These are phyloP conservation scores for Thamnophis sirtalis DNA, from an alignment of 2,113 vertebrate genomes.

Conservation along the genomic window DNA sequence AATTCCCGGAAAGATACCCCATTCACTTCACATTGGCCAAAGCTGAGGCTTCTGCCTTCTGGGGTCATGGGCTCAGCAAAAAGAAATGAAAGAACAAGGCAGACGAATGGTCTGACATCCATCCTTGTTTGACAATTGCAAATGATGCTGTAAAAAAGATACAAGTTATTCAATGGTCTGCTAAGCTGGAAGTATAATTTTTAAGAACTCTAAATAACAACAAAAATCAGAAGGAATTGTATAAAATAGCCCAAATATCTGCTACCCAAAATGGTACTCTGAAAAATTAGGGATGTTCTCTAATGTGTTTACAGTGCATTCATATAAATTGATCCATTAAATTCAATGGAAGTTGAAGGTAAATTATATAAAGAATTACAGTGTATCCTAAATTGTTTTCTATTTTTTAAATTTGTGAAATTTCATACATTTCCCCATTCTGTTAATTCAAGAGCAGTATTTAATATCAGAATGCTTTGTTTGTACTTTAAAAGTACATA, in stretches of 20 bases:
- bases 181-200: neutral
- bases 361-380: neutral
- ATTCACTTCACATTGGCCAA: slow-evolving; percentile 29
- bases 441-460: neutral
- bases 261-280: neutral
- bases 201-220: neutral
- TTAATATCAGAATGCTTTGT: neutral
- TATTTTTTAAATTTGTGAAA: neutral
- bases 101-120: neutral
- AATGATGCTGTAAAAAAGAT: neutral
- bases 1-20: slow-evolving; percentile 24
- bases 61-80: neutral
- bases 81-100: neutral
- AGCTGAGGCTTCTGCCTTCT: neutral
- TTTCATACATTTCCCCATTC: neutral
- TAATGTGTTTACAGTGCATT: neutral
- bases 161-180: neutral
- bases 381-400: neutral
- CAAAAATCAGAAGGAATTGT: neutral
- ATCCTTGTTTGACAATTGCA: neutral
- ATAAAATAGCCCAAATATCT: neutral
- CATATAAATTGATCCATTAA: neutral
- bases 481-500: neutral
- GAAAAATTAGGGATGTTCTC: neutral
- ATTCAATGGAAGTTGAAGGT: neutral